These are phyloP conservation scores for Lomographa bimaculata DNA, from an alignment of 2,888 invertebrate species.

Conservation along the genomic window DNA sequence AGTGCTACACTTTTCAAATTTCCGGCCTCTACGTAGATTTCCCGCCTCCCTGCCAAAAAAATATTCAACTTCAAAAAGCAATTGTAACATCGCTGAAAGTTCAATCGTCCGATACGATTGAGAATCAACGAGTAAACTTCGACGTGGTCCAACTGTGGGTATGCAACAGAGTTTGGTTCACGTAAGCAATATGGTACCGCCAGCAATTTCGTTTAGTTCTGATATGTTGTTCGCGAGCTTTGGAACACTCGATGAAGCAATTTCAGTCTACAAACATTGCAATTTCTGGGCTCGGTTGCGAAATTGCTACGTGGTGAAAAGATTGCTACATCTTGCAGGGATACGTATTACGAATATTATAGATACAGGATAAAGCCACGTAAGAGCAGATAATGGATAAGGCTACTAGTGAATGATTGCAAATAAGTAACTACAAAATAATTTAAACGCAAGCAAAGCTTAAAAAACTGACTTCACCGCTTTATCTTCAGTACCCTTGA, in stretches of 20 bases:
- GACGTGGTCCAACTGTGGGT: slow-evolving; percentile 6
- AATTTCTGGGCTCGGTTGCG: slow-evolving; percentile 10
- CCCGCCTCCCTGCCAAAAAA: too few relatives aligned
- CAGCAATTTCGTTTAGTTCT: slow-evolving; percentile 5
- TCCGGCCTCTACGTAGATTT: too few relatives aligned
- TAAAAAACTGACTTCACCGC: too few relatives aligned
- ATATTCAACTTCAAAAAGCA: not conserved
- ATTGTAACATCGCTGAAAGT: slow-evolving; percentile 4
- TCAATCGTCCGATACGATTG: slow-evolving; percentile 15
- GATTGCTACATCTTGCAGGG: not conserved
- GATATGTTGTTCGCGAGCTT: slow-evolving; percentile 12
- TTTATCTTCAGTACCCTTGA: too few relatives aligned
- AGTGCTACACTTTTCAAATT: too few relatives aligned
- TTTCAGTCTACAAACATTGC: slow-evolving; percentile 16
- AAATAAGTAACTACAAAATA: too few relatives aligned
- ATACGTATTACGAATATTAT: too few relatives aligned
- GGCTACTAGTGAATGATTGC: too few relatives aligned
- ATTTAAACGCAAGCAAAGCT: too few relatives aligned
- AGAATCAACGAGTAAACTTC: slow-evolving; percentile 20
- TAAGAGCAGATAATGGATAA: too few relatives aligned
- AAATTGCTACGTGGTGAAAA: slow-evolving; percentile 3
- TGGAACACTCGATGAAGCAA: slow-evolving; percentile 17
- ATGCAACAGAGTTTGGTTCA: slow-evolving; percentile 8
- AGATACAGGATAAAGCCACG: too few relatives aligned
- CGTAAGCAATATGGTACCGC: slow-evolving; percentile 6